Base-by-base conservation (phyloP, 2,888 invertebrate genomes). In the Anagyrus pseudococci region DNA sequence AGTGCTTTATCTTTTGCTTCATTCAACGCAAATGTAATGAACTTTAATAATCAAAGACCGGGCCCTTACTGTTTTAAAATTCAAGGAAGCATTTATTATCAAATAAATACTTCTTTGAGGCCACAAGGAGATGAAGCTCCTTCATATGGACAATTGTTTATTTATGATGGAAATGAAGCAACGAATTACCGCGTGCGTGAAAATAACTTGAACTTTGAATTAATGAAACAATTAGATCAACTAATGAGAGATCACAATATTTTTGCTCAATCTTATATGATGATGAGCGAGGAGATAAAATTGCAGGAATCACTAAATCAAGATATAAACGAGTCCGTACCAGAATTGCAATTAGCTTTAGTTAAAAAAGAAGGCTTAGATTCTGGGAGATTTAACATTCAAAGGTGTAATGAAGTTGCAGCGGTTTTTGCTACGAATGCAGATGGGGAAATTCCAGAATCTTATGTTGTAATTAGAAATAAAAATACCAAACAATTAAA, bases 391-490 rank as follows among this genome's bases (percentile, higher is more conserved):
- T 70, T 66, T 47, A 68, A 70, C 52, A 64, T 68, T 58, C 68
- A 69, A 58, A 55, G 65, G 46, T 62, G 47, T 10, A 69, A 68
- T 52, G 67, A 69, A 64, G 70, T 69, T 19, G 67, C 67, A 37
- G 67, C 67, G 1, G 54, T 68, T 19, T 67, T 69, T 55, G 58
- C 60, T 20, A 68, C 67, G 2, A 65, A 64, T 20, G 68, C 67
- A 22, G 67, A 69, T 54, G 67, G 68, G 4, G 68, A 70, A 47
- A 68, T 70, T 59, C 66, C 66, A 20, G 66, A 70, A 52, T 68
- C 62, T 10, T 67, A 61, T 19, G 61, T 68, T 2, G 41, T 50
- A 23, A 59, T 68, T 43, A 47, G 67, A 13, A 64, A 69, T 26
- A 64, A 50, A 52, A 58, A 55, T 26, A 60, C 64, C 8, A 61